A percentile compares a stretch with the other conserved stretches of the same genome.
Conservation (phyloP, 2,888 invertebrate species). For the Seira ritae region DNA sequence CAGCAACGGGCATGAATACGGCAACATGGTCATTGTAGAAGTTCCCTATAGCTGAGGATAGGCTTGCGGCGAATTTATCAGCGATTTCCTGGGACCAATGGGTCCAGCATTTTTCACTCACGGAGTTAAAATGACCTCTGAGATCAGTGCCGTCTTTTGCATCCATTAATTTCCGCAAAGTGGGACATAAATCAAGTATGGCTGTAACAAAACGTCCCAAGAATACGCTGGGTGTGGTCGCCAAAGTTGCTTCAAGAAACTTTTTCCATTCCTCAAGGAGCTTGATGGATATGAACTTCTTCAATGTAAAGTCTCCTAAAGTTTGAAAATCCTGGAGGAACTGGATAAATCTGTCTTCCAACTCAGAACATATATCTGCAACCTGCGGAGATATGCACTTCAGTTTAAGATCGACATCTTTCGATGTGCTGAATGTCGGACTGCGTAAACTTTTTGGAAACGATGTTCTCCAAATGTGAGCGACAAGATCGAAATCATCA, state of each 20-base stretch:
- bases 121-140: constrained; percentile 21
- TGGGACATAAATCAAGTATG: constrained; percentile 66
- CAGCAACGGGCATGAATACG: constrained; percentile 66
- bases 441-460: not conserved
- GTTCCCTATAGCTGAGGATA: constrained; percentile 40
- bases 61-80: constrained; percentile 46
- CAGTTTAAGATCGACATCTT: constrained; percentile 69
- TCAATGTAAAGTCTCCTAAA: constrained; percentile 66
- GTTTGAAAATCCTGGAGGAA: constrained; percentile 63
- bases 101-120: constrained; percentile 65
- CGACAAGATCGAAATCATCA: constrained; percentile 67
- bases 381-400: constrained; percentile 70
- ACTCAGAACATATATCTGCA: constrained; percentile 64
- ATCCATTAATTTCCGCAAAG: constrained; percentile 70
- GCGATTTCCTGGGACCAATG: constrained; percentile 45
- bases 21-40: constrained; percentile 30
- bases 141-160: constrained; percentile 62
- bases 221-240: constrained; percentile 52
- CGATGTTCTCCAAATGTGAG: constrained; percentile 68
- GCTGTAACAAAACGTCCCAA: constrained; percentile 66
- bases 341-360: constrained; percentile 61
- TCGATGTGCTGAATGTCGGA: not conserved
- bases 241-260: constrained; percentile 41
- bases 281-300: constrained; percentile 64
- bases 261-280: constrained; percentile 52